A percentile compares a stretch with the other conserved stretches of the same genome.
These are phyloP conservation scores for Willisornis vidua DNA, from an alignment of 2,113 vertebrate genomes.

Conservation along the genomic window DNA sequence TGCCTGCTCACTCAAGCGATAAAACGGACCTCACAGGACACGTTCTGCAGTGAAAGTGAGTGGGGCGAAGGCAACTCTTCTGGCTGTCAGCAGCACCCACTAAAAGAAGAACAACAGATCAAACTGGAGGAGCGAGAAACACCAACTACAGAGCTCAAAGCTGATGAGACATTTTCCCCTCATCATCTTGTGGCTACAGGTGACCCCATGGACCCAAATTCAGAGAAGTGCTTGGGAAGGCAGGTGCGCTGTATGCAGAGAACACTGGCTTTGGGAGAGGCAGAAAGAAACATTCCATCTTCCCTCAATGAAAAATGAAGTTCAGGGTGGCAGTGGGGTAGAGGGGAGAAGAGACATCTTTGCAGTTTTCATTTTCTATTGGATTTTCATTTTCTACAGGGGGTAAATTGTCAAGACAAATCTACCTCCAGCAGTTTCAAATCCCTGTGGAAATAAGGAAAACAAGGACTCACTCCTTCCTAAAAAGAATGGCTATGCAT, in stretches of 20 bases:
- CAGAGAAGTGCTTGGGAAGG: rapidly evolving
- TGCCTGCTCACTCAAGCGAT: neutral
- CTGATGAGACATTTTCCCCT: neutral
- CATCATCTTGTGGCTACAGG: neutral
- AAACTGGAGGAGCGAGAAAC: neutral
- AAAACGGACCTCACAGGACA: neutral
- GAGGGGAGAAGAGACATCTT: neutral
- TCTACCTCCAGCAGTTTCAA: neutral
- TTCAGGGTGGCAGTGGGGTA: neutral
- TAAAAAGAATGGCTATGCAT: neutral
- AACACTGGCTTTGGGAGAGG: neutral
- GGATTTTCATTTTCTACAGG: neutral
- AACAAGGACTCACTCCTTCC: neutral
- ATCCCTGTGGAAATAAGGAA: neutral
- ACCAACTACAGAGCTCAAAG: neutral
- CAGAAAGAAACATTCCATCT: neutral
- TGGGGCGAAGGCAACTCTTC: neutral
- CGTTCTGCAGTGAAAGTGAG: neutral
- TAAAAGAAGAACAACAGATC: neutral
- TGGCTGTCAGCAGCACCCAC: neutral
- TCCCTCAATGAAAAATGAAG: neutral
- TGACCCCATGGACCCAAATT: neutral
- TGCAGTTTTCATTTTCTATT: neutral
- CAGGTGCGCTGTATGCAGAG: rapidly evolving
- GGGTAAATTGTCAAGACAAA: neutral